Evolutionary conservation across 2,113 vertebrate genomes (phyloP).

Genomic region (Glaucidium brasilianum): DNA sequence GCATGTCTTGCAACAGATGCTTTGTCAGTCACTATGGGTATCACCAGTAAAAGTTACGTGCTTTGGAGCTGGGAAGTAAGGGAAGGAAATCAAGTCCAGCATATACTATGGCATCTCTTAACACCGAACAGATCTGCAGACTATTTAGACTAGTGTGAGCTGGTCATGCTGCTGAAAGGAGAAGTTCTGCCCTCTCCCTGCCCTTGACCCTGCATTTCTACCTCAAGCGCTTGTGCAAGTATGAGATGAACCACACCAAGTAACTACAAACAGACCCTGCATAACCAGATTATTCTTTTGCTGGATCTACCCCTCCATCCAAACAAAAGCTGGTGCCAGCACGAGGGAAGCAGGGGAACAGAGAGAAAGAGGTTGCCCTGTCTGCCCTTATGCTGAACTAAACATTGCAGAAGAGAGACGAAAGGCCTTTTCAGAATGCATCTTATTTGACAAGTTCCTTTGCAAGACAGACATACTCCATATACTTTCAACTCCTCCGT

Average conservation of each 20-base stretch:
- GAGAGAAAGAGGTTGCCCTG: not conserved
- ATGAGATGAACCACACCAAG: not conserved
- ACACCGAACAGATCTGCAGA: not conserved
- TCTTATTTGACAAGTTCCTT: not conserved
- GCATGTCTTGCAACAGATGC: not conserved
- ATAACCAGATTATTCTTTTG: not conserved
- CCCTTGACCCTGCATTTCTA: not conserved
- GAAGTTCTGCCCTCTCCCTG: not conserved
- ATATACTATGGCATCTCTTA: rapidly evolving
- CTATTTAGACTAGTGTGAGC: not conserved
- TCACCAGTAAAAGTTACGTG: not conserved
- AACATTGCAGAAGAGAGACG: not conserved
- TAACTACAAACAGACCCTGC: not conserved
- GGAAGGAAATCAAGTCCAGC: not conserved
- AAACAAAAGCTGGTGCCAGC: not conserved
- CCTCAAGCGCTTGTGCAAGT: not conserved
- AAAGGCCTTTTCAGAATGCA: not conserved
- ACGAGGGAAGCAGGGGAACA: not conserved
- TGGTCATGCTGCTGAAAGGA: not conserved
- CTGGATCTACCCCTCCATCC: not conserved
- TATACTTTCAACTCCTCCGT: not conserved
- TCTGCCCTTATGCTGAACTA: not conserved
- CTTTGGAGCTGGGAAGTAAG: not conserved
- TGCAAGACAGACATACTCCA: not conserved
- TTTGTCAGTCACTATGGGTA: not conserved